These are phyloP conservation scores for Xestia rhomboidea DNA, from an alignment of 2,888 invertebrate genomes.

Conservation along the genomic window DNA sequence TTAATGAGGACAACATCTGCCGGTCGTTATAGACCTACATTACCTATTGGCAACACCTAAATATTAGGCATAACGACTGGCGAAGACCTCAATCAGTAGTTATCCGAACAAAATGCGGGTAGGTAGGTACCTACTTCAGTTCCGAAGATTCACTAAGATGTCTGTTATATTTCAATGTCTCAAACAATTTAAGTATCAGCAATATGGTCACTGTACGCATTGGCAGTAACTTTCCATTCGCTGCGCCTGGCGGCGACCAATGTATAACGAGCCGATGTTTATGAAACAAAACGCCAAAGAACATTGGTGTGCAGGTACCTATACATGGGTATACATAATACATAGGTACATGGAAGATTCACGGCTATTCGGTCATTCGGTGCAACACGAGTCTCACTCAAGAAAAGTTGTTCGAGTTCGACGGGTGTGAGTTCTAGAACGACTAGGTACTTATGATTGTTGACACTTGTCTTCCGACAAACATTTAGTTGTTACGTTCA, in stretches of 20 bases:
- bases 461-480: not conserved
- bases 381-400: slow-evolving; percentile 62
- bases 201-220: slow-evolving; percentile 43
- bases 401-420: slow-evolving; percentile 71
- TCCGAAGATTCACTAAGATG: slow-evolving; percentile 34
- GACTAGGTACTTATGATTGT: not conserved
- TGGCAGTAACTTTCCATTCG: slow-evolving; percentile 79
- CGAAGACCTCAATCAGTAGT: not conserved
- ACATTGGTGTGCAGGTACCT: slow-evolving; percentile 61
- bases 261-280: slow-evolving; percentile 82
- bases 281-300: slow-evolving; percentile 81
- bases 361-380: slow-evolving; percentile 57
- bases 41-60: not conserved
- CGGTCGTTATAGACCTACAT: not conserved
- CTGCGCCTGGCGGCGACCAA: slow-evolving; percentile 60
- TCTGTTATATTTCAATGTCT: slow-evolving; percentile 47
- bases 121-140: not conserved
- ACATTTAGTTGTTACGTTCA: slow-evolving; percentile 4
- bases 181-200: slow-evolving; percentile 55
- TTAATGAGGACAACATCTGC: slow-evolving; percentile 12
- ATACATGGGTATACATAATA: slow-evolving; percentile 48
- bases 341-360: slow-evolving; percentile 28
- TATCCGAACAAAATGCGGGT: not conserved
- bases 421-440: slow-evolving; percentile 21
- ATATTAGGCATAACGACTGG: not conserved